phyloP scores from a whole-genome alignment of 2,797 vertebrate species.

The Acipenser oxyrinchus region DNA sequence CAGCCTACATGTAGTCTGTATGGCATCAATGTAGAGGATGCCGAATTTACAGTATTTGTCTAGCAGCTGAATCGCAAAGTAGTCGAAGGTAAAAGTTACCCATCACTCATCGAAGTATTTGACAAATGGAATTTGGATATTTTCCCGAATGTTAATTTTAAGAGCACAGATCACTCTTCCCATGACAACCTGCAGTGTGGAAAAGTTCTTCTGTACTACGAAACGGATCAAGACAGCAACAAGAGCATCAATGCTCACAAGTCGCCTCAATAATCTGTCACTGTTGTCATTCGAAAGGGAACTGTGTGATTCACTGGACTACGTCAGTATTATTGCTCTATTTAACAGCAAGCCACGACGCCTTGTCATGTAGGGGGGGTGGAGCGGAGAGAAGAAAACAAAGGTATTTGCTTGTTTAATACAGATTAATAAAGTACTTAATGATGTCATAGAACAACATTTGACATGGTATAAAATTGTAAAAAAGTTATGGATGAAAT shows the following conservation, averaged over 20 bases:
- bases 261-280: background rate
- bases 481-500: background rate
- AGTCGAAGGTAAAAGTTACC: background rate
- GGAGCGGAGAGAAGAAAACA: background rate
- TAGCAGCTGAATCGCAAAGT: background rate
- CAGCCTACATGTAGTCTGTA: background rate
- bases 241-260: slow-evolving; percentile 1
- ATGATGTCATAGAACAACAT: no score
- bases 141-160: background rate
- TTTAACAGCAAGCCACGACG: background rate
- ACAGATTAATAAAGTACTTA: no score
- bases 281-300: background rate
- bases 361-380: background rate
- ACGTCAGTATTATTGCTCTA: background rate
- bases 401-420: background rate
- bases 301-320: slow-evolving; percentile 4
- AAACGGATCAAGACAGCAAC: background rate
- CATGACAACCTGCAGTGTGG: background rate
- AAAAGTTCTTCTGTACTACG: background rate
- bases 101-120: background rate
- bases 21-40: background rate
- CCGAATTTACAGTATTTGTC: background rate
- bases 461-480: no score
- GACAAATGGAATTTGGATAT: background rate
- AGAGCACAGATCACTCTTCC: background rate